A percentile compares a stretch with the other conserved stretches of the same genome.
Conservation (phyloP, 2,888 invertebrate species). For the Cephus spinipes region DNA sequence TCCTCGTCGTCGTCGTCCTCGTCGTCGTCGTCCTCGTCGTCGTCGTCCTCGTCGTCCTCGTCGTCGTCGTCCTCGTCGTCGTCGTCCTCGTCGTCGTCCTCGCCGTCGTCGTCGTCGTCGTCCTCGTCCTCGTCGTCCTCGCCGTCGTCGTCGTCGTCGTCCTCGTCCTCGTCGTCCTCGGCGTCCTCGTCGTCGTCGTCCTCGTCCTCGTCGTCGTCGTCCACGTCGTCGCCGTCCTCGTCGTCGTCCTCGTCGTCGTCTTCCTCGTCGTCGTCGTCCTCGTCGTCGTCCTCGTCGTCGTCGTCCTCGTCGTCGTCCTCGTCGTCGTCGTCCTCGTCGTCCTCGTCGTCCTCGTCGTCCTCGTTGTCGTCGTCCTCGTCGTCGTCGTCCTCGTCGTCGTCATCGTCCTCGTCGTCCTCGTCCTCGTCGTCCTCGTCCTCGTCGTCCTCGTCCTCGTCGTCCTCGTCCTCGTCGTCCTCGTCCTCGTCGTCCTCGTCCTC, state of each 20-base stretch:
- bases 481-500: too few relatives aligned
- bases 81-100: not conserved
- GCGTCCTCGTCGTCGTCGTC: too few relatives aligned
- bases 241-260: too few relatives aligned
- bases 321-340: slow-evolving; percentile 1
- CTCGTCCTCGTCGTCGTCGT: slow-evolving; percentile 1
- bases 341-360: too few relatives aligned
- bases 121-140: not conserved
- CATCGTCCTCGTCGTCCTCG: slow-evolving; percentile 1
- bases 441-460: not conserved
- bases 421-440: slow-evolving; percentile 3
- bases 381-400: not conserved
- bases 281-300: not conserved
- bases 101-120: not conserved
- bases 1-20: slow-evolving; percentile 1
- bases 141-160: not conserved
- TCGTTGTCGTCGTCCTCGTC: not conserved
- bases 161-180: too few relatives aligned
- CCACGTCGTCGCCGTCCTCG: too few relatives aligned
- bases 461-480: slow-evolving; percentile 6
- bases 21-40: not conserved
- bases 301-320: not conserved
- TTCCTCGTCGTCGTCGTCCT: not conserved
- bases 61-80: not conserved
- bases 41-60: slow-evolving; percentile 1